Evolutionary conservation across 1,140 invertebrate species (phyloP), one percentile per base, ranked within the genome.

Genomic region (Lepidurus packardi): DNA sequence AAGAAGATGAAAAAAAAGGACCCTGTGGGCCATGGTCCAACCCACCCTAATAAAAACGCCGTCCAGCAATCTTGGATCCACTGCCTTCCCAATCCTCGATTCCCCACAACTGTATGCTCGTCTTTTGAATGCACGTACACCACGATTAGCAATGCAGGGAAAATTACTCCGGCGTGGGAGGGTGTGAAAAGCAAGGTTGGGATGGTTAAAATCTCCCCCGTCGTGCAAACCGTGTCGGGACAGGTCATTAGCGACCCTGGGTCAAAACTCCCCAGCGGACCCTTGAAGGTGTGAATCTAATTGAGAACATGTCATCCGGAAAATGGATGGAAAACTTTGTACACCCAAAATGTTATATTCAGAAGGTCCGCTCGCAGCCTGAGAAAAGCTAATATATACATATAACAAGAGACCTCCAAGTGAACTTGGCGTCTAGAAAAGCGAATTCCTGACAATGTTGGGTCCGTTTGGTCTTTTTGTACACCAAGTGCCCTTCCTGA

Each of bases 231-330:
- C 53, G 21, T 65, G 53, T 65, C 53, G 53, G 53, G 21, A 16
- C 6, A 65, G 53, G 53, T 65, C 53, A 65, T 65, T 65, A 65
- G 53, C 53, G 53, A 65, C 53, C 53, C 53, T 65, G 53, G 53
- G 53, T 65, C 53, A 65, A 65, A 65, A 65, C 53, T 21, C 21
- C 53, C 53, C 21, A 21, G 16, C 13, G 16, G 6, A 21, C 16
- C 53, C 53, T 21, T 65, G 0, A 21, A 65, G 53, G 53, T 65
- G 53, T 65, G 53, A 65, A 65, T 65, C 3, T 65, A 65, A 65
- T 65, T 65, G 53, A 65, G 53, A 65, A 65, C 53, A 11, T 65
- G 53, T 65, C 53, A 65, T 65, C 53, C 53, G 53, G 53, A 65
- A 65, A 65, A 65, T 65, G 53, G 53, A 65, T 65, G 53, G 21